phyloP scores from a whole-genome alignment of 1,140 invertebrate genomes.

The Paraescarpia echinospica region DNA sequence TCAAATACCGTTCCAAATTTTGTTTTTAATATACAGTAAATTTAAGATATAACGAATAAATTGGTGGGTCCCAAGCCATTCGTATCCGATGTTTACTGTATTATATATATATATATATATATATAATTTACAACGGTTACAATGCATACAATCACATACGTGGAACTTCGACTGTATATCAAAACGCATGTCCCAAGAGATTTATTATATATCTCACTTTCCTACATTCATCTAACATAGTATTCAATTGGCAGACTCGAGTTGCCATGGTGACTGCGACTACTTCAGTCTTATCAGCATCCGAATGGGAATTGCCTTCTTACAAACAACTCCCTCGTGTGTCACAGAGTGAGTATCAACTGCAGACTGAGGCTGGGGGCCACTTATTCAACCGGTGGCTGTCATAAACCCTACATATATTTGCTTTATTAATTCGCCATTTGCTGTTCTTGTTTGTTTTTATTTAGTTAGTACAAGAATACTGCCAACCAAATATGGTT shows the following conservation, averaged over 20 bases:
- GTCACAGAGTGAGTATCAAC: too few relatives aligned
- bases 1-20: too few relatives aligned
- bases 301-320: background rate
- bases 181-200: background rate
- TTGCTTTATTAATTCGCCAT: background rate
- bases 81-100: too few relatives aligned
- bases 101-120: too few relatives aligned
- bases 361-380: background rate
- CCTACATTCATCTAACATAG: background rate
- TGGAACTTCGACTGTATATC: background rate
- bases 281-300: background rate
- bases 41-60: too few relatives aligned
- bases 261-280: background rate
- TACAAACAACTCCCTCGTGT: background rate
- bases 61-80: too few relatives aligned
- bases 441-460: too few relatives aligned
- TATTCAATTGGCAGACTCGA: background rate
- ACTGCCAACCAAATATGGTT: too few relatives aligned
- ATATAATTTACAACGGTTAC: too few relatives aligned
- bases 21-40: too few relatives aligned
- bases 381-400: background rate
- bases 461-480: too few relatives aligned
- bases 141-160: background rate
- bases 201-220: background rate
- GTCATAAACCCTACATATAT: background rate